phyloP scores from a whole-genome alignment of 2,113 vertebrate genomes.

The Brachionichthys hirsutus region DNA sequence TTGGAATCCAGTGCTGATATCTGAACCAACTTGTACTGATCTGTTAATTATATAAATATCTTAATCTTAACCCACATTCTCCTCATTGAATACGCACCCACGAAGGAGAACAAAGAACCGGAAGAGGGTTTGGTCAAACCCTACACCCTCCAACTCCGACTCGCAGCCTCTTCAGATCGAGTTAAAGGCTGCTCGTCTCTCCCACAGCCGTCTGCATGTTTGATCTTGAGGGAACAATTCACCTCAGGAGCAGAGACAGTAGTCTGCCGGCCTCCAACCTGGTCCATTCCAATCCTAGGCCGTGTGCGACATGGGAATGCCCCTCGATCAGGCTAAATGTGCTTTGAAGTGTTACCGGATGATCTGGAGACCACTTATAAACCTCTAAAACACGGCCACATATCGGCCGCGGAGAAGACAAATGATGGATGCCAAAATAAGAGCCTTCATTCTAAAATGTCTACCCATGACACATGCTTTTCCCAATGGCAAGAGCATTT shows the following conservation, averaged over 20 bases:
- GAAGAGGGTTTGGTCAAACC: too few species aligned
- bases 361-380: slow-evolving; percentile 52
- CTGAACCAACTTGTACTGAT: too few species aligned
- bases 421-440: slow-evolving; percentile 30
- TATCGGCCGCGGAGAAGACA: slow-evolving; percentile 46
- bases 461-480: slow-evolving; percentile 28
- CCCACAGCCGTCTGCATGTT: slow-evolving; percentile 51
- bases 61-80: too few species aligned
- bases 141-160: slow-evolving; percentile 32
- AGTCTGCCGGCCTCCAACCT: slow-evolving; percentile 38
- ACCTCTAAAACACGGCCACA: slow-evolving; percentile 49
- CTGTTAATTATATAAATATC: too few species aligned
- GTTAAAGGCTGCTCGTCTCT: slow-evolving; percentile 44
- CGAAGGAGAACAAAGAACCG: too few species aligned
- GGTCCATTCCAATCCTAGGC: slow-evolving; percentile 38
- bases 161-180: slow-evolving; percentile 32
- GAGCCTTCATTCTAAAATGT: slow-evolving; percentile 27
- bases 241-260: slow-evolving; percentile 62
- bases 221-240: slow-evolving; percentile 67
- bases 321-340: slow-evolving; percentile 39
- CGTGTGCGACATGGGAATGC: slow-evolving; percentile 57
- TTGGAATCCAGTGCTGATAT: too few species aligned
- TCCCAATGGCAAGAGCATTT: slow-evolving; percentile 36
- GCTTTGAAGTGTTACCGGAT: slow-evolving; percentile 73
- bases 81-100: too few species aligned